phyloP scores from a whole-genome alignment of 2,113 vertebrate species.

The Paedocypris sp. region DNA sequence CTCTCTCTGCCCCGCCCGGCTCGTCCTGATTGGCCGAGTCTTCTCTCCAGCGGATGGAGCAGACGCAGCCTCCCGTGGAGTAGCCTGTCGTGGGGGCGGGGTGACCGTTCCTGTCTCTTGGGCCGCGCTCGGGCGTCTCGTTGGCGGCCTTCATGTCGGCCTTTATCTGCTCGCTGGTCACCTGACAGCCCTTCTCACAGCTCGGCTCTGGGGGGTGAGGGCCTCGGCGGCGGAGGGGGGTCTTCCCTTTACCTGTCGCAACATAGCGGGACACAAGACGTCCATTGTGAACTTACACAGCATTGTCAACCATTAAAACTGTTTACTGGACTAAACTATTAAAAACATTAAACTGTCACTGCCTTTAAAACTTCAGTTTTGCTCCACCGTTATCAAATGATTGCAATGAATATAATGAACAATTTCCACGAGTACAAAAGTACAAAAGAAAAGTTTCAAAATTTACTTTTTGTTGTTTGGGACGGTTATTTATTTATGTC shows the following conservation, averaged over 20 bases:
- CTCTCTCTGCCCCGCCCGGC: neutral
- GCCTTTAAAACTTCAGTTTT: too few relatives aligned
- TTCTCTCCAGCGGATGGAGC: slow-evolving; percentile 42
- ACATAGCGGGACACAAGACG: neutral
- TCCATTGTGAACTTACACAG: neutral
- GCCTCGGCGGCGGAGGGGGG: slow-evolving; percentile 75
- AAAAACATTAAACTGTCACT: too few relatives aligned
- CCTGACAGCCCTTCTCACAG: slow-evolving; percentile 96
- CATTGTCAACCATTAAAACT: neutral
- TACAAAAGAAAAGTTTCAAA: too few relatives aligned
- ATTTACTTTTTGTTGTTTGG: too few relatives aligned
- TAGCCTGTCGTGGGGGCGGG: slow-evolving; percentile 10
- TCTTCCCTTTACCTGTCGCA: slow-evolving; percentile 84
- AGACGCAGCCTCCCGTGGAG: slow-evolving; percentile 31
- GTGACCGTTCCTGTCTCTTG: neutral
- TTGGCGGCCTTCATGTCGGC: slow-evolving; percentile 94
- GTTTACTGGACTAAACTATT: too few relatives aligned
- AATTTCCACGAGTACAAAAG: too few relatives aligned
- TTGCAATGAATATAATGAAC: too few relatives aligned
- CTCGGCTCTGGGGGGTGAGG: slow-evolving; percentile 65
- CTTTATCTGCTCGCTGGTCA: slow-evolving; percentile 97
- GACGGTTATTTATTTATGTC: too few relatives aligned
- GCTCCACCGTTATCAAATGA: too few relatives aligned
- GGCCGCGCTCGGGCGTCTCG: slow-evolving; percentile 62
- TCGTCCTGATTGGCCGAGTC: slow-evolving; percentile 34